Evolutionary conservation across 1,140 invertebrate genomes (phyloP), one percentile per base, ranked within the genome.

Genomic region (Procambarus clarkii): DNA sequence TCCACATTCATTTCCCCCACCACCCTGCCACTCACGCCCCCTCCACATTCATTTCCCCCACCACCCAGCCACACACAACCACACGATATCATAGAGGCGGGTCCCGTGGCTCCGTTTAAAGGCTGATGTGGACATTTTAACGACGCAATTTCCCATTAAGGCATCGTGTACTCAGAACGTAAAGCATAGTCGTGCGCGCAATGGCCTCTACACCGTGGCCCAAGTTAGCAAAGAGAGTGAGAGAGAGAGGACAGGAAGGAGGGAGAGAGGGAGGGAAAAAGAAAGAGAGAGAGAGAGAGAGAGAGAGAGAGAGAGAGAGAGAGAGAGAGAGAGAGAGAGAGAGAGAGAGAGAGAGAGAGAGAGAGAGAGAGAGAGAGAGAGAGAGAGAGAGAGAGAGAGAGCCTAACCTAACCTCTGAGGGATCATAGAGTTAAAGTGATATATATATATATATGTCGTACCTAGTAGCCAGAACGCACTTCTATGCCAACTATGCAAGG

Each of bases 211-310:
- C 94, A 97, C 96, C 54, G 97, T 94, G 95, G 34, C 45, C 97
- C 92, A 97, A 98, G 98, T 94, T 95, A 96, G 84, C 97, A 98
- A 94, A 97, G 97, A 34, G 95, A 96, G 93, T 95, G 95, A 13
- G 93, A 83, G 81, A 83, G 81, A 60, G 81, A 54, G 50, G 13
- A 11, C 7, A 11, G 13, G 50, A 50, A 46, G 21, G 50, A 81
- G 79, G 44, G 21, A 46, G 60, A 85, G 64, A 74, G 34, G 45
- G 58, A 15, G 2, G 21, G 44, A 45, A 9, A 48, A 34, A 48
- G 83, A 48, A 24, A 74, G 64, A 48, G 64, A 45, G 64, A 48
- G 34, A 48, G 24, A 74, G 60, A 71, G 60, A n/a, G 69, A 48
- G 60, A 46, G 64, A 86, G 46, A 45, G 45, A 77, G 46, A 78